Evolutionary conservation across 2,113 vertebrate species (phyloP).

Genomic region (Ictidomys tridecemlineatus): DNA sequence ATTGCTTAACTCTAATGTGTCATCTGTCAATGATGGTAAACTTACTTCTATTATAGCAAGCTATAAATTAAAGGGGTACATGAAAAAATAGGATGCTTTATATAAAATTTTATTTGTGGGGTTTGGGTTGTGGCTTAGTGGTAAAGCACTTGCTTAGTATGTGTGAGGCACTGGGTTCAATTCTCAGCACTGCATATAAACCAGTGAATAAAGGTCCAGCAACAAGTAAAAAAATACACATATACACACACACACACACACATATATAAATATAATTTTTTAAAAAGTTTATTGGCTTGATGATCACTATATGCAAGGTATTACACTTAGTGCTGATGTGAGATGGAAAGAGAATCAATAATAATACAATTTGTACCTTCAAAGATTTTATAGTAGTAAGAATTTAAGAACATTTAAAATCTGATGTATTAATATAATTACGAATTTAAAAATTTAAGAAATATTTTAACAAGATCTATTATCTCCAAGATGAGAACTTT

Average conservation of each 20-base stretch:
- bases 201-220: too few relatives aligned
- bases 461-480: constrained; percentile 17
- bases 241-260: too few relatives aligned
- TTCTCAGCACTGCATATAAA: too few relatives aligned
- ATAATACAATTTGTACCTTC: neutral
- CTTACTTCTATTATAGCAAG: neutral
- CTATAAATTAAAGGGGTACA: constrained; percentile 33
- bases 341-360: neutral
- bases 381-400: neutral
- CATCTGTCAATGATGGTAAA: neutral
- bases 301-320: neutral
- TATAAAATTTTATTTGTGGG: neutral
- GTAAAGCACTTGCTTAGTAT: too few relatives aligned
- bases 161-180: too few relatives aligned
- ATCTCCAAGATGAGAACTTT: constrained; percentile 17
- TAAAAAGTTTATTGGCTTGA: neutral
- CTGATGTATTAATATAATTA: neutral
- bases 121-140: too few relatives aligned
- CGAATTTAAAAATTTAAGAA: constrained; percentile 44
- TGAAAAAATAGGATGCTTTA: neutral
- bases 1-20: neutral
- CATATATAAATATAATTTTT: too few relatives aligned
- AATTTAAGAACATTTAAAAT: constrained; percentile 61
- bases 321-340: neutral
- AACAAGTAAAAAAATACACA: too few relatives aligned